Conservation (phyloP, 2,888 invertebrate genomes). For the Thymelicus lineola region DNA sequence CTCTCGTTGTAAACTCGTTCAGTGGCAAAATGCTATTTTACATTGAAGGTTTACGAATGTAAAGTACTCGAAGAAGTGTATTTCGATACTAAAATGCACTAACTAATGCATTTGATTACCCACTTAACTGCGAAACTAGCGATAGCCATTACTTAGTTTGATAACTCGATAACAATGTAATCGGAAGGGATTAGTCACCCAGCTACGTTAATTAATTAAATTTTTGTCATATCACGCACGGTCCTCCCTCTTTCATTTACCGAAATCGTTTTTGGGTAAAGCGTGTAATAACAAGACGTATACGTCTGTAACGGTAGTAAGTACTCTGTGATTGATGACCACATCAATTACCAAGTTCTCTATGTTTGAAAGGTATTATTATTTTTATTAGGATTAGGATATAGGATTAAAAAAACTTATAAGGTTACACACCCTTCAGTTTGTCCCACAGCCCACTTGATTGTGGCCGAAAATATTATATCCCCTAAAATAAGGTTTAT, state of each 20-base stretch:
- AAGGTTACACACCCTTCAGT: no score
- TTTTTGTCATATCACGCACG: background rate
- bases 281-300: background rate
- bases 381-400: no score
- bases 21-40: conserved; percentile 34
- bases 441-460: no score
- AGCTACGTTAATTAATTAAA: conserved; percentile 27
- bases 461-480: no score
- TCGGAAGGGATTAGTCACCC: conserved; percentile 29
- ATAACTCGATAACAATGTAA: conserved; percentile 41
- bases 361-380: no score
- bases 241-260: background rate
- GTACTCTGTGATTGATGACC: no score
- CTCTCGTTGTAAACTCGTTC: conserved; percentile 34
- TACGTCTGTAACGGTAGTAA: no score
- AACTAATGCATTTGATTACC: conserved; percentile 56
- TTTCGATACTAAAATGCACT: conserved; percentile 54
- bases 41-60: conserved; percentile 43
- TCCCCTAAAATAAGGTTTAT: no score
- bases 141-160: conserved; percentile 54
- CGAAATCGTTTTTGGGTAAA: background rate
- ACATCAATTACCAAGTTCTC: no score
- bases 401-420: no score
- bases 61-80: conserved; percentile 38
- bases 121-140: conserved; percentile 50